phyloP scores from a whole-genome alignment of 1,140 invertebrate genomes.

The Chrysoperla carnea region DNA sequence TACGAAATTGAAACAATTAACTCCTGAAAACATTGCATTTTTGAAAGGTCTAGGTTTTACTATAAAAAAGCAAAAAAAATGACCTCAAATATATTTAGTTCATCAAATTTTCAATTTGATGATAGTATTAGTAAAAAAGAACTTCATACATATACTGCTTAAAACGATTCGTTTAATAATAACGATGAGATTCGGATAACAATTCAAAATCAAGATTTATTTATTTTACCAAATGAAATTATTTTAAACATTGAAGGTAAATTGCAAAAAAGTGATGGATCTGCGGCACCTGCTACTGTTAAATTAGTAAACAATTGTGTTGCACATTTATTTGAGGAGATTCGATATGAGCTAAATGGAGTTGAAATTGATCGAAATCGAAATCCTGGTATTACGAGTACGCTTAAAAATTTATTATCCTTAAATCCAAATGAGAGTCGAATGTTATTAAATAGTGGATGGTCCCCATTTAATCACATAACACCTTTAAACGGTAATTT shows the following conservation, averaged over 20 bases:
- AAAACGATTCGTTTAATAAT: no score
- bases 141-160: slow-evolving; percentile 14
- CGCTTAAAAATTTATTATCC: slow-evolving; percentile 11
- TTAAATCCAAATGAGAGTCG: background rate
- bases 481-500: no score
- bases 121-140: slow-evolving; percentile 17
- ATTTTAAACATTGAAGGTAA: no score
- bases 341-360: slow-evolving; percentile 13
- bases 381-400: slow-evolving; percentile 10
- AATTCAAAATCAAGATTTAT: no score
- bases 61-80: no score
- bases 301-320: slow-evolving; percentile 3
- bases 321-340: slow-evolving; percentile 14
- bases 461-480: slow-evolving; percentile 5
- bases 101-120: no score
- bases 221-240: no score
- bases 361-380: slow-evolving; percentile 14
- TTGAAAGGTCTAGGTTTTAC: slow-evolving; percentile 10
- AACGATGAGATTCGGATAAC: no score
- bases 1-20: no score
- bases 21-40: slow-evolving; percentile 8
- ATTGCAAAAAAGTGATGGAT: no score
- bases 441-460: slow-evolving; percentile 5
- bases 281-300: no score
- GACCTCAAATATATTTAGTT: no score